Conservation (phyloP, 2,113 vertebrate genomes). For the Hemicordylus capensis region DNA sequence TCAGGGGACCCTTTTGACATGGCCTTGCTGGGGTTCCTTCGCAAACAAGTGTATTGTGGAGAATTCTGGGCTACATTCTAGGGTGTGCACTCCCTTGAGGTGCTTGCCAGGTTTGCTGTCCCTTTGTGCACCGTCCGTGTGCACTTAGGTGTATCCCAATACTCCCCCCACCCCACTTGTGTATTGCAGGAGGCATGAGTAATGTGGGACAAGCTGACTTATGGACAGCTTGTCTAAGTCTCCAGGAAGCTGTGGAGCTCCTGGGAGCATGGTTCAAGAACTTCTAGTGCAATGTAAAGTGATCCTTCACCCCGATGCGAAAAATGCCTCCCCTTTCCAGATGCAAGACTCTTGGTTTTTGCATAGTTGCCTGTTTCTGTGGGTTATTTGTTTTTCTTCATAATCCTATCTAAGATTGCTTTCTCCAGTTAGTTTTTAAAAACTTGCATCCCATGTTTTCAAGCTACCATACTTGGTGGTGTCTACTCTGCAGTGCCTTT, state of each 20-base stretch:
- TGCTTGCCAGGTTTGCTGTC: not conserved
- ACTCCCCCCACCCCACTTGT: not conserved
- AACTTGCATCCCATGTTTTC: constrained; percentile 43
- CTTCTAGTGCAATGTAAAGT: constrained; percentile 33
- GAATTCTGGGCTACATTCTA: not conserved
- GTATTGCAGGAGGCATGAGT: not conserved
- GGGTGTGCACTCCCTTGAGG: not conserved
- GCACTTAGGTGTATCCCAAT: too few relatives aligned
- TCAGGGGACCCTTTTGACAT: not conserved
- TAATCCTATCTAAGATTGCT: constrained; percentile 32
- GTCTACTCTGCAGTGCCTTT: constrained; percentile 20
- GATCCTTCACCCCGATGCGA: constrained; percentile 5
- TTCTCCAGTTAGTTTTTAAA: constrained; percentile 41
- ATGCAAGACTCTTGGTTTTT: constrained; percentile 41
- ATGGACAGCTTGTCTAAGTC: not conserved
- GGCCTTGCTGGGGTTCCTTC: not conserved
- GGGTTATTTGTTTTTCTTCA: not conserved
- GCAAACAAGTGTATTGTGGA: not conserved
- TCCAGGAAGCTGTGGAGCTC: constrained; percentile 8
- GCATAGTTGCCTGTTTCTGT: constrained; percentile 24
- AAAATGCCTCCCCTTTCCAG: constrained; percentile 4
- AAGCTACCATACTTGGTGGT: not conserved
- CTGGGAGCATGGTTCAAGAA: not conserved
- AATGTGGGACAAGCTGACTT: not conserved
- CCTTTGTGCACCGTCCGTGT: not conserved